Conservation (phyloP, 2,113 vertebrate genomes). For the Clarias macrocephalus region DNA sequence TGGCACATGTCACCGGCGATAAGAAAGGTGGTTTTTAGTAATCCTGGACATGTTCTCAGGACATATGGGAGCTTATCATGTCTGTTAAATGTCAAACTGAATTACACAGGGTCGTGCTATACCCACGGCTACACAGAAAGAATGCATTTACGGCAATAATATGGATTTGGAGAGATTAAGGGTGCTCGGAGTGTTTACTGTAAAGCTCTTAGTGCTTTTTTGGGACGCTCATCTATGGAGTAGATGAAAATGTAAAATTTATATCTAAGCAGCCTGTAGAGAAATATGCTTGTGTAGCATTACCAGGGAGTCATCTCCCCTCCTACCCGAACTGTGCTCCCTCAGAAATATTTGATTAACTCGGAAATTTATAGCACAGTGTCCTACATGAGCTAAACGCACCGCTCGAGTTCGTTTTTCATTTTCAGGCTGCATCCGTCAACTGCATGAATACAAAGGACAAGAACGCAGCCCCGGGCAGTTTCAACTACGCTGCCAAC, state of each 20-base stretch:
- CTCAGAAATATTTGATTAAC: conserved; percentile 60
- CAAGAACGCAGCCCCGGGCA: conserved; percentile 33
- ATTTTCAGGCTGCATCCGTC: conserved; percentile 55
- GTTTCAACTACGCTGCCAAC: conserved; percentile 44
- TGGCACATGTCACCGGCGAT: conserved; percentile 51
- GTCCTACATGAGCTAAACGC: conserved; percentile 55
- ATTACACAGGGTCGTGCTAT: conserved; percentile 10
- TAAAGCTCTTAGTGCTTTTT: conserved; percentile 5
- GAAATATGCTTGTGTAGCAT: conserved; percentile 36
- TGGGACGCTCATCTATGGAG: conserved; percentile 1
- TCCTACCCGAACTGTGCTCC: conserved; percentile 40
- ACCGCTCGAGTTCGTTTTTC: conserved; percentile 56
- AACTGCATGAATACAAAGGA: conserved; percentile 68
- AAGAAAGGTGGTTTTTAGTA: conserved; percentile 3
- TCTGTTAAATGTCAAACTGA: conserved; percentile 9
- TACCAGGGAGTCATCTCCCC: conserved; percentile 20
- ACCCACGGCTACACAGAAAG: neutral
- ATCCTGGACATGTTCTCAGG: neutral
- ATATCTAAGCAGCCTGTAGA: conserved; percentile 34
- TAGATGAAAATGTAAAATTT: conserved; percentile 35
- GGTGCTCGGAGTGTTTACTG: conserved; percentile 15
- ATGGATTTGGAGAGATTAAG: conserved; percentile 27
- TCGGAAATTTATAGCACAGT: conserved; percentile 53
- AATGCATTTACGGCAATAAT: conserved; percentile 24
- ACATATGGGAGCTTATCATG: conserved; percentile 23